phyloP scores from a whole-genome alignment of 2,888 invertebrate species.

The Epistrophe eligans region DNA sequence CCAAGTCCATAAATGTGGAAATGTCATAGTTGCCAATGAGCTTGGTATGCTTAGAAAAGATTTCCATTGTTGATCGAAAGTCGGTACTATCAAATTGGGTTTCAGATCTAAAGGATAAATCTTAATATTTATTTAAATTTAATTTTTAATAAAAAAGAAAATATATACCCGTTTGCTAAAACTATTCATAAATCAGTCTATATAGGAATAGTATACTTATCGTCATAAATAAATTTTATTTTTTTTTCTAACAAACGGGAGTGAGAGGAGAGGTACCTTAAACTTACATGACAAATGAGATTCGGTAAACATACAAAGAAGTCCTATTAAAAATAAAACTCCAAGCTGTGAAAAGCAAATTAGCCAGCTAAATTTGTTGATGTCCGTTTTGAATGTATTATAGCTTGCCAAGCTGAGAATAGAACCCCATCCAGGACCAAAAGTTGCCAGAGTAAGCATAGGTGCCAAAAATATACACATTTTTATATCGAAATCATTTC shows the following conservation, averaged over 20 bases:
- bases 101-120: conserved; percentile 6
- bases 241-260: neutral
- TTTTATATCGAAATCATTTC: neutral
- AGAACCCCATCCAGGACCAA: conserved; percentile 69
- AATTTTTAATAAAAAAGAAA: too few species aligned
- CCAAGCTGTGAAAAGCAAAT: conserved; percentile 79
- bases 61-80: conserved; percentile 35
- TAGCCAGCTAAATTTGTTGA: conserved; percentile 83
- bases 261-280: too few species aligned
- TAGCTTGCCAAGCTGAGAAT: conserved; percentile 69
- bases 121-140: neutral
- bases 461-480: conserved; percentile 37
- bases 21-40: conserved; percentile 16
- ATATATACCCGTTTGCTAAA: neutral
- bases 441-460: conserved; percentile 23
- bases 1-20: conserved; percentile 60
- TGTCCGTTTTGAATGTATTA: conserved; percentile 88
- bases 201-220: too few species aligned
- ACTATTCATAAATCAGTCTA: too few species aligned
- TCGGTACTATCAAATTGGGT: neutral
- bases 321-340: conserved; percentile 85
- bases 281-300: conserved; percentile 84
- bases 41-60: conserved; percentile 44
- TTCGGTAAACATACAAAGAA: conserved; percentile 88
- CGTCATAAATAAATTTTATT: too few species aligned